A percentile compares a stretch with the other conserved stretches of the same genome.
Conservation (phyloP, 1,140 invertebrate species). For the Physella acuta region DNA sequence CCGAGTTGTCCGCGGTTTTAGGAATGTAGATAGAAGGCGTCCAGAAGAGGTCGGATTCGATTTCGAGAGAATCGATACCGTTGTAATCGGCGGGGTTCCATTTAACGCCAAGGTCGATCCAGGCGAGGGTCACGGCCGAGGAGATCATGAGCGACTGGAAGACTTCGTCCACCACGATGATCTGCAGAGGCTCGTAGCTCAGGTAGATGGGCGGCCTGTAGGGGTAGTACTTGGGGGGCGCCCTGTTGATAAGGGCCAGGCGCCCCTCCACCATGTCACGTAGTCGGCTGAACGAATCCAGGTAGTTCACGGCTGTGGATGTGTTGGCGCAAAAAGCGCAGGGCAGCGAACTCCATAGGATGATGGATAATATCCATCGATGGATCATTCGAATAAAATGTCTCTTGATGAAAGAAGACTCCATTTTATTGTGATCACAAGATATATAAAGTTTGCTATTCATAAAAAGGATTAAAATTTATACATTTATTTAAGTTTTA, state of each 20-base stretch:
- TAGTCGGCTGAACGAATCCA: background rate
- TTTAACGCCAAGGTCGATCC: conserved; percentile 61
- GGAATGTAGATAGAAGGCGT: conserved; percentile 63
- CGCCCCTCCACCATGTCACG: background rate
- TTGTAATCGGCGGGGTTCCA: conserved; percentile 62
- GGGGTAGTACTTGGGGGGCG: background rate
- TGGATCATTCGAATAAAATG: background rate
- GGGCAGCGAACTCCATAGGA: background rate
- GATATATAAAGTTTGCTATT: no score
- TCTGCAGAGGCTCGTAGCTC: conserved; percentile 2
- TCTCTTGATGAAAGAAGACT: background rate
- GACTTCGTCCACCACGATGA: conserved; percentile 7
- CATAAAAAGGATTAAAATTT: no score
- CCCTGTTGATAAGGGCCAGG: background rate
- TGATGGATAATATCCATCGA: background rate
- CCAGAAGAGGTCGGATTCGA: conserved; percentile 63
- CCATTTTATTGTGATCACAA: background rate
- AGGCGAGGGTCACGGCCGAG: conserved; percentile 33
- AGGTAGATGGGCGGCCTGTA: background rate
- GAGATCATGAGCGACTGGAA: conserved; percentile 1
- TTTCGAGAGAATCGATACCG: conserved; percentile 56
- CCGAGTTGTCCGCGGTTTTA: conserved; percentile 43
- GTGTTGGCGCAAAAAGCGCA: background rate
- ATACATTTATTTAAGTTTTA: no score
- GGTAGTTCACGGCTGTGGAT: background rate